Conservation (phyloP, 2,888 invertebrate genomes). For the Pachydiplax longipennis region DNA sequence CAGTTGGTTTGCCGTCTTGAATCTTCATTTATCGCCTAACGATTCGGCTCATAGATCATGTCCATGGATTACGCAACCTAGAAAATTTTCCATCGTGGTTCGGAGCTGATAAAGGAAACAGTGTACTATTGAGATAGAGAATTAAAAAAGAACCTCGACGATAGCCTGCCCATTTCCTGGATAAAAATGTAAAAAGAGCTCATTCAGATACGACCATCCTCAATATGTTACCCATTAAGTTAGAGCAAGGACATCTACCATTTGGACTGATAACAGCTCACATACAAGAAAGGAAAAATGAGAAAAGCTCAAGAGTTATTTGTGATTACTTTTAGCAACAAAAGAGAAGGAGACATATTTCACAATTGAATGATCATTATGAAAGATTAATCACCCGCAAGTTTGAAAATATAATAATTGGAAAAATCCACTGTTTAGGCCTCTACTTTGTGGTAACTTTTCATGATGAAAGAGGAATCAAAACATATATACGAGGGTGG, state of each 20-base stretch:
- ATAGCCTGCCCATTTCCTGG: not conserved
- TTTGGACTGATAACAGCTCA: no score
- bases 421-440: no score
- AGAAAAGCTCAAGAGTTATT: no score
- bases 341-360: no score
- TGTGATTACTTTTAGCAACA: no score
- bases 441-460: no score
- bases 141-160: not conserved
- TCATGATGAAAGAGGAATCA: no score
- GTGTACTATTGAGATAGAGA: not conserved
- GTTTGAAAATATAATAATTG: no score
- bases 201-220: not conserved
- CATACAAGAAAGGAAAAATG: no score
- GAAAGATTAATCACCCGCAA: no score
- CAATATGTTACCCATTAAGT: not conserved
- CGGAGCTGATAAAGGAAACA: conserved; percentile 11
- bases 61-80: conserved; percentile 9
- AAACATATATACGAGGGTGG: no score
- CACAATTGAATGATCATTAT: no score
- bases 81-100: conserved; percentile 35
- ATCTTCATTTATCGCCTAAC: not conserved
- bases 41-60: conserved; percentile 19
- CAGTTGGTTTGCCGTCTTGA: not conserved
- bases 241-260: not conserved
- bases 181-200: not conserved